These are phyloP conservation scores for Trichonephila clavata DNA, from an alignment of 1,140 invertebrate species.

Conservation along the genomic window DNA sequence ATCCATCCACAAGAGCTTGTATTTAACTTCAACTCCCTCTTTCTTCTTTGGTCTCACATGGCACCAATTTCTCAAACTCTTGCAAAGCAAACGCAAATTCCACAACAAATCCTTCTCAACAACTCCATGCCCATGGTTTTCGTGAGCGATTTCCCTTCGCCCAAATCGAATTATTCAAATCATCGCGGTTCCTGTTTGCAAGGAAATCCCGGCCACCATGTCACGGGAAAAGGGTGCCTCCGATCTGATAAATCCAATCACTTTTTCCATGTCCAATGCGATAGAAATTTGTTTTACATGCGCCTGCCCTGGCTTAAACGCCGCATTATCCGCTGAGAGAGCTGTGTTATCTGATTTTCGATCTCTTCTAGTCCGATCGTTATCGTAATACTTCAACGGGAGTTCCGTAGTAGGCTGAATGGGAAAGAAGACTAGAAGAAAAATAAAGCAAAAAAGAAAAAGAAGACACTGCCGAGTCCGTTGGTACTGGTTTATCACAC, in stretches of 20 bases:
- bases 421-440: background rate
- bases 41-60: background rate
- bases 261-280: slow-evolving; percentile 51
- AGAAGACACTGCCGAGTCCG: slow-evolving; percentile 8
- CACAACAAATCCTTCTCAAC: background rate
- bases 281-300: slow-evolving; percentile 70
- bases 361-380: slow-evolving; percentile 53
- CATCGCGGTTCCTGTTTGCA: background rate
- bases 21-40: background rate
- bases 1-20: too few species aligned
- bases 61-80: background rate
- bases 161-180: slow-evolving; percentile 66
- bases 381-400: slow-evolving; percentile 57
- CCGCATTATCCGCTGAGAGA: slow-evolving; percentile 39
- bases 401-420: background rate
- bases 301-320: slow-evolving; percentile 55
- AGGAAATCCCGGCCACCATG: slow-evolving; percentile 20
- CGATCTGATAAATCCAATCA: slow-evolving; percentile 63
- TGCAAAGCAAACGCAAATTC: background rate
- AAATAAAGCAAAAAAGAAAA: slow-evolving; percentile 10
- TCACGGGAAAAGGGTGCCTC: background rate
- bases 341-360: slow-evolving; percentile 63
- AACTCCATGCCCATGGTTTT: background rate
- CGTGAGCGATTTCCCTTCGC: slow-evolving; percentile 20
- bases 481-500: slow-evolving; percentile 49